These are phyloP conservation scores for Leptura quadrifasciata DNA, from an alignment of 2,888 invertebrate genomes.

Conservation along the genomic window DNA sequence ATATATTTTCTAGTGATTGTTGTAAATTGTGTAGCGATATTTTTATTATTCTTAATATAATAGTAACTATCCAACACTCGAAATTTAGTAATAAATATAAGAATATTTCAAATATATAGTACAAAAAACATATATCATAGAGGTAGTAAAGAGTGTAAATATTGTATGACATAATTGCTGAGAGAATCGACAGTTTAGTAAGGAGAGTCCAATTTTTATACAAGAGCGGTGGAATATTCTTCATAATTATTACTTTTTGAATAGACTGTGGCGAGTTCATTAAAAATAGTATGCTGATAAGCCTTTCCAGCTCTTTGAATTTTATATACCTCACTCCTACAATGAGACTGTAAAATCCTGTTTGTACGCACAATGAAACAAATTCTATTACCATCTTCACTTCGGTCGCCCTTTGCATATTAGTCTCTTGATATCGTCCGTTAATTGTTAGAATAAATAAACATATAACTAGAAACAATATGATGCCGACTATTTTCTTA, in stretches of 20 bases:
- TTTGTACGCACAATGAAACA: conserved; percentile 1
- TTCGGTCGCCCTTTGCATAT: background rate
- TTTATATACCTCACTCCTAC: conserved; percentile 32
- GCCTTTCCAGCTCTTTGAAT: conserved; percentile 30
- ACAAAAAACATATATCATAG: conserved; percentile 23
- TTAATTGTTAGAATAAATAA: conserved; percentile 21
- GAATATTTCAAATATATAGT: conserved; percentile 35
- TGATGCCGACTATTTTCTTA: conserved; percentile 34
- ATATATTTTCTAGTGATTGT: conserved; percentile 27
- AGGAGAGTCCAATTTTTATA: conserved; percentile 13
- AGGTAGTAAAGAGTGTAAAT: conserved; percentile 12
- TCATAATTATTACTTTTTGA: background rate
- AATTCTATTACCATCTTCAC: conserved; percentile 9
- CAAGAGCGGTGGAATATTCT: conserved; percentile 14
- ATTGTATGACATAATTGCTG: background rate
- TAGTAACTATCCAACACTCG: conserved; percentile 34
- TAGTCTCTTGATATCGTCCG: background rate
- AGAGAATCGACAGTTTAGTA: background rate
- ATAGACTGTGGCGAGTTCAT: conserved; percentile 1
- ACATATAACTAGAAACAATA: conserved; percentile 35
- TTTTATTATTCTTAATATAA: conserved; percentile 31
- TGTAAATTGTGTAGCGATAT: conserved; percentile 11
- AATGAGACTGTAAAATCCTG: conserved; percentile 29
- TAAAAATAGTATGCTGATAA: conserved; percentile 26
- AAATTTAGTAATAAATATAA: conserved; percentile 28